Evolutionary conservation across 1,140 invertebrate genomes (phyloP).

Genomic region (Ips typographus): DNA sequence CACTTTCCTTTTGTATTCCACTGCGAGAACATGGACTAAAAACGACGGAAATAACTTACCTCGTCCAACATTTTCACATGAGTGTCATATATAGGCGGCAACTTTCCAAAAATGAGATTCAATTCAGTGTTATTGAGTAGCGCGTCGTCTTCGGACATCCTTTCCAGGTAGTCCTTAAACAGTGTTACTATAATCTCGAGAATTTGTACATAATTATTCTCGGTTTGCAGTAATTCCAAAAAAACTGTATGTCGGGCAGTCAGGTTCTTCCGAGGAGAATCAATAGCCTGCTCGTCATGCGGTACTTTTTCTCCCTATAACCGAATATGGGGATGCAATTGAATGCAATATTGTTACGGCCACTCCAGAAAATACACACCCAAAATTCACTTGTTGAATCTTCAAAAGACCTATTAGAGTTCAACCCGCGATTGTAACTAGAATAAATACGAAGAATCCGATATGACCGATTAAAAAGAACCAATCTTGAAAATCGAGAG

Average conservation of each 20-base stretch:
- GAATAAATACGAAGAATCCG: no score
- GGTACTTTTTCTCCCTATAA: conserved; percentile 58
- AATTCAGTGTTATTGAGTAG: conserved; percentile 89
- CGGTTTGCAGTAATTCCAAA: conserved; percentile 92
- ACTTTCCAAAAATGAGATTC: conserved; percentile 95
- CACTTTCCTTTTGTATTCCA: no score
- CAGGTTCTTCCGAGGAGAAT: conserved; percentile 65
- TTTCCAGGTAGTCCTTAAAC: conserved; percentile 91
- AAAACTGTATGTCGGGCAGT: conserved; percentile 85
- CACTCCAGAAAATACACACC: no score
- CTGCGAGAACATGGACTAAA: not conserved
- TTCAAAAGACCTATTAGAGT: no score
- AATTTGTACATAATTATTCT: conserved; percentile 95
- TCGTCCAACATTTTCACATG: conserved; percentile 85
- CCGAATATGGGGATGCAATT: not conserved
- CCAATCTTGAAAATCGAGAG: no score
- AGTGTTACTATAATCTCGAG: conserved; percentile 90
- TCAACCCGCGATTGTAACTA: no score
- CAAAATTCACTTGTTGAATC: no score
- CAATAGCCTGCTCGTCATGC: conserved; percentile 58
- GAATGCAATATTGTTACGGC: not conserved
- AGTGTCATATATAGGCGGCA: conserved; percentile 91
- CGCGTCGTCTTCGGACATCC: conserved; percentile 71
- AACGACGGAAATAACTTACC: conserved; percentile 33
- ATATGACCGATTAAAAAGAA: no score